phyloP scores from a whole-genome alignment of 2,888 invertebrate species.

The Neoitamus cyanurus region DNA sequence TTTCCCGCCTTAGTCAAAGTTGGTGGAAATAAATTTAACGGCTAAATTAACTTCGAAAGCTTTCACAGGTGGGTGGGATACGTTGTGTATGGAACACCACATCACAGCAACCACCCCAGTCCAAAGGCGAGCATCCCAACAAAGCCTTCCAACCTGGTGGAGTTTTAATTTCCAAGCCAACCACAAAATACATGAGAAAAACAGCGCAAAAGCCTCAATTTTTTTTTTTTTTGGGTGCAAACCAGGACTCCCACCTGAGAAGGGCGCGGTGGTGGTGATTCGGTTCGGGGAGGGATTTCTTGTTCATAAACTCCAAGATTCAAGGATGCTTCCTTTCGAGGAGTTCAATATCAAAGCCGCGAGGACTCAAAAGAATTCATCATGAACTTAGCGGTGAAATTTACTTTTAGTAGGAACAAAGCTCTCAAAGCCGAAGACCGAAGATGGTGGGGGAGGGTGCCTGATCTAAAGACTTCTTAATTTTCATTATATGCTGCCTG shows the following conservation, averaged over 20 bases:
- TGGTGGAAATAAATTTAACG: constrained; percentile 33
- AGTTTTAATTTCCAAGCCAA: neutral
- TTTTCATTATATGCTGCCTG: constrained; percentile 28
- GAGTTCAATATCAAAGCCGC: constrained; percentile 18
- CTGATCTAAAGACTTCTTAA: constrained; percentile 28
- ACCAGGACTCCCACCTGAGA: neutral
- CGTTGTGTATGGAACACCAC: neutral
- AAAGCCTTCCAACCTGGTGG: neutral
- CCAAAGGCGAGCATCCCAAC: neutral
- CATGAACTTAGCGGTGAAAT: constrained; percentile 27
- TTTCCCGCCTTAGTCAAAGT: constrained; percentile 12
- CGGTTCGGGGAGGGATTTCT: neutral
- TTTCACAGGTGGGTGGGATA: neutral
- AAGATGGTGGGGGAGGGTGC: neutral
- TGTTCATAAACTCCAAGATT: neutral
- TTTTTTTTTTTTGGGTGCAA: neutral
- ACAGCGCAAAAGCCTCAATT: neutral
- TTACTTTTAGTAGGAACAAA: constrained; percentile 29
- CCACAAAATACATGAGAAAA: neutral
- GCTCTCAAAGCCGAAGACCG: neutral
- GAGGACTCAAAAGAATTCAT: constrained; percentile 13
- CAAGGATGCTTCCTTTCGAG: neutral
- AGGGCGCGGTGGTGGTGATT: neutral
- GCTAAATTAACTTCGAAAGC: constrained; percentile 29
- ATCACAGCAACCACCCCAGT: neutral